Evolutionary conservation across 1,140 invertebrate genomes (phyloP).

Genomic region (Drosophila bifasciata): DNA sequence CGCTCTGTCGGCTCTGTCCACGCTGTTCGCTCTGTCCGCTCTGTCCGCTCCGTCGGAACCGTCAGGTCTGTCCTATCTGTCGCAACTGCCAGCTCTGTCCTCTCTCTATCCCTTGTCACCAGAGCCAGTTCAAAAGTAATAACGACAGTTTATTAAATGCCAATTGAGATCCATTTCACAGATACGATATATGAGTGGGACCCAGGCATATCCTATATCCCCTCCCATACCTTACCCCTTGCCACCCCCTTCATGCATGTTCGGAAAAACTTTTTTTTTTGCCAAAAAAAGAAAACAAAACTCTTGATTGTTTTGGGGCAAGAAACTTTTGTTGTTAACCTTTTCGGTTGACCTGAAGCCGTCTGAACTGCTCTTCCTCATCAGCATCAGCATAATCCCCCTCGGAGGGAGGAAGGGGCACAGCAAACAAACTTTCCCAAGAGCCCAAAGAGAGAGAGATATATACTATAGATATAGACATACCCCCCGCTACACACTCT

Average conservation of each 20-base stretch:
- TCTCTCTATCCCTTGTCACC: slow-evolving; percentile 47
- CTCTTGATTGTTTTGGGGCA: slow-evolving; percentile 32
- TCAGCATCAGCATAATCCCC: slow-evolving; percentile 51
- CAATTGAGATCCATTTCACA: slow-evolving; percentile 48
- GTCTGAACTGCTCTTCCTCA: slow-evolving; percentile 21
- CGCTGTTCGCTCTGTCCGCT: too few relatives aligned
- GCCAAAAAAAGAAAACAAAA: slow-evolving; percentile 46
- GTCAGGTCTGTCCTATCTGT: too few relatives aligned
- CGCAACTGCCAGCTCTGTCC: too few relatives aligned
- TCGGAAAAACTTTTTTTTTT: slow-evolving; percentile 19
- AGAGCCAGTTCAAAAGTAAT: slow-evolving; percentile 22
- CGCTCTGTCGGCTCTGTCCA: too few relatives aligned
- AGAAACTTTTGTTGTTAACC: slow-evolving; percentile 51
- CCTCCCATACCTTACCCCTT: slow-evolving; percentile 4
- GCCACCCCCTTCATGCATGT: too few relatives aligned
- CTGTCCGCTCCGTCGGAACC: too few relatives aligned
- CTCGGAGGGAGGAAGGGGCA: slow-evolving; percentile 19
- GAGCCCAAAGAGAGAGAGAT: not conserved
- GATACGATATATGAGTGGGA: not conserved
- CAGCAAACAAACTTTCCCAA: slow-evolving; percentile 47
- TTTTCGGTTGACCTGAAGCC: slow-evolving; percentile 43
- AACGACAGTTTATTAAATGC: slow-evolving; percentile 60
- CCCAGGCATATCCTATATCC: too few relatives aligned
- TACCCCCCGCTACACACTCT: too few relatives aligned
- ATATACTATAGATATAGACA: slow-evolving; percentile 7